Evolutionary conservation across 2,797 vertebrate genomes (phyloP).

Genomic region (Okamejei kenojei): DNA sequence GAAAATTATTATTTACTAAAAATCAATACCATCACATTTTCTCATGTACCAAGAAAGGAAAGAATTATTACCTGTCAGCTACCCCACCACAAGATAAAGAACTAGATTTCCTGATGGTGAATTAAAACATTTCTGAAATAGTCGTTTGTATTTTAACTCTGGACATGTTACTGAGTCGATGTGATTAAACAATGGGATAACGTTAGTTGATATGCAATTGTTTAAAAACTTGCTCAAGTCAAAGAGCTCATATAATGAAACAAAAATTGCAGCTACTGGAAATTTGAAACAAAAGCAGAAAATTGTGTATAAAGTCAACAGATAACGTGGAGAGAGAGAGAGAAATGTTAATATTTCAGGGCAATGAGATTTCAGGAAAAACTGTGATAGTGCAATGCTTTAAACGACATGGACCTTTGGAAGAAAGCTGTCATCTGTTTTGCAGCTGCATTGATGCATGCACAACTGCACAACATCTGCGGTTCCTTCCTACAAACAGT

Average conservation of each 20-base stretch:
- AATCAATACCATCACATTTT: not conserved
- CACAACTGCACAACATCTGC: not conserved
- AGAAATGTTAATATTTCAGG: too few species aligned
- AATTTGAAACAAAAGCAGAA: too few species aligned
- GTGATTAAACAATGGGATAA: not conserved
- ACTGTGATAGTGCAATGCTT: not conserved
- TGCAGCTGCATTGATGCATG: not conserved
- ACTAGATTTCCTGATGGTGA: too few species aligned
- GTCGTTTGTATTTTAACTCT: not conserved
- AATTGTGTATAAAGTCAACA: too few species aligned
- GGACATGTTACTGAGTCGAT: not conserved
- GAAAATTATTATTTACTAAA: constrained; percentile 41
- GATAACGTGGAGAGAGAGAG: too few species aligned
- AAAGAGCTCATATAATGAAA: not conserved
- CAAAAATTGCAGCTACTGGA: too few species aligned
- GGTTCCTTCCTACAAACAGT: too few species aligned
- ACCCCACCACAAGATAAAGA: too few species aligned
- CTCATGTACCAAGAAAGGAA: not conserved
- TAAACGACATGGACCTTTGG: not conserved
- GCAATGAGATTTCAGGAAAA: too few species aligned
- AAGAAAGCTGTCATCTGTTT: not conserved
- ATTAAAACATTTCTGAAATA: not conserved
- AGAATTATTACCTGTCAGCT: not conserved
- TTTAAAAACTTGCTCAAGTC: not conserved
- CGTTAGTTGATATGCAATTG: not conserved